These are phyloP conservation scores for Ranitomeya imitator DNA, from an alignment of 2,113 vertebrate genomes.

Conservation along the genomic window DNA sequence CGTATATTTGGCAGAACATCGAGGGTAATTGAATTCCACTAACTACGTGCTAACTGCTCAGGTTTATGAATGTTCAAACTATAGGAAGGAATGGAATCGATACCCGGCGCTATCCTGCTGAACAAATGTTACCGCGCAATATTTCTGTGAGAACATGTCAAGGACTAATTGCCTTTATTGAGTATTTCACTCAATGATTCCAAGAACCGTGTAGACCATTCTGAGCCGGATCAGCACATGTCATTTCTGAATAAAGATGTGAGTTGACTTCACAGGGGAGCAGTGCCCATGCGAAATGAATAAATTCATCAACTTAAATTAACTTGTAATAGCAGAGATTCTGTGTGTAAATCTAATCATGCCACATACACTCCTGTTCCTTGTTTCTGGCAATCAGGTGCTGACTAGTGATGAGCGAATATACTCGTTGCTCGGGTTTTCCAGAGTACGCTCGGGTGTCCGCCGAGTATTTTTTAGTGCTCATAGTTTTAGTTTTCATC, in stretches of 20 bases:
- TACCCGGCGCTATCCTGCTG: background rate
- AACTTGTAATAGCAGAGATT: background rate
- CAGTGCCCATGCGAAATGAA: background rate
- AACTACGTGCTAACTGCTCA: background rate
- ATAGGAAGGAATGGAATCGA: background rate
- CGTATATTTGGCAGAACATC: background rate
- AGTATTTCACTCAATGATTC: background rate
- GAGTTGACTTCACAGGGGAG: background rate
- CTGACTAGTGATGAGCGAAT: too few species aligned
- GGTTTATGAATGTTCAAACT: background rate
- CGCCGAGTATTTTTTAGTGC: too few species aligned
- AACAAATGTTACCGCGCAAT: background rate
- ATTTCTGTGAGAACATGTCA: background rate
- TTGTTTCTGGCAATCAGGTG: too few species aligned
- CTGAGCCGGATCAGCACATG: background rate
- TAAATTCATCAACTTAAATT: background rate
- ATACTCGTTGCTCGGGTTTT: too few species aligned
- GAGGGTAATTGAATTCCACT: background rate
- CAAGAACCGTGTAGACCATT: background rate
- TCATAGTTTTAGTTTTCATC: too few species aligned
- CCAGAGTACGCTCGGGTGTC: too few species aligned
- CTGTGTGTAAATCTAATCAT: background rate
- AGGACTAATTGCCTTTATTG: conserved; percentile 22
- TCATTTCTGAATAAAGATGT: background rate
- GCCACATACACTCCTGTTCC: too few species aligned